A percentile compares a stretch with the other conserved stretches of the same genome.
Evolutionary conservation across 2,888 invertebrate genomes (phyloP).

Genomic region (Danaus chrysippus): DNA sequence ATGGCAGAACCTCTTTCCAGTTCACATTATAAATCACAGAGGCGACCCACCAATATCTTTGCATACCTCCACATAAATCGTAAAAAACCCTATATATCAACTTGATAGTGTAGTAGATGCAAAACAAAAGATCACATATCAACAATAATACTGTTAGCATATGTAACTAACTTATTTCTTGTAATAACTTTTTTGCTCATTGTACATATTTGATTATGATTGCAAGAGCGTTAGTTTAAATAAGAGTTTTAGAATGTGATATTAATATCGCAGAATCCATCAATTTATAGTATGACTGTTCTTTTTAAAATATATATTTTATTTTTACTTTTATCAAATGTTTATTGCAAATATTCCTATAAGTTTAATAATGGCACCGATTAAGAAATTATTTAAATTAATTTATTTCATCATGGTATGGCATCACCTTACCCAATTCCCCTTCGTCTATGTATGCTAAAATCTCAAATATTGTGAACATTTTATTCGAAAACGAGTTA

Average conservation of each 20-base stretch:
- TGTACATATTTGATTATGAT: too few species aligned
- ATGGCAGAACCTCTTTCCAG: slow-evolving; percentile 77
- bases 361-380: neutral
- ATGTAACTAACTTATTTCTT: neutral
- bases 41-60: slow-evolving; percentile 69
- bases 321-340: too few species aligned
- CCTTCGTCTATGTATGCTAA: slow-evolving; percentile 1
- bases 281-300: too few species aligned
- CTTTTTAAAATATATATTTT: too few species aligned
- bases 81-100: slow-evolving; percentile 42
- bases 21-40: slow-evolving; percentile 76
- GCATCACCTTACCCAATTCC: neutral
- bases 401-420: slow-evolving; percentile 1
- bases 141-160: neutral
- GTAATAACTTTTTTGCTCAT: too few species aligned
- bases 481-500: slow-evolving; percentile 13
- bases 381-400: slow-evolving; percentile 3
- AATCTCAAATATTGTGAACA: slow-evolving; percentile 7
- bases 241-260: too few species aligned
- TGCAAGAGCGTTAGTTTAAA: too few species aligned
- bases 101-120: slow-evolving; percentile 27
- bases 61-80: slow-evolving; percentile 65
- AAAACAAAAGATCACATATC: slow-evolving; percentile 14
- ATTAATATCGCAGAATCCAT: too few species aligned
- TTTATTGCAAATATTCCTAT: too few species aligned